These are phyloP conservation scores for Parazoanthus atlanticus DNA, from an alignment of 92 coral and sea anemone species.

Conservation along the genomic window DNA sequence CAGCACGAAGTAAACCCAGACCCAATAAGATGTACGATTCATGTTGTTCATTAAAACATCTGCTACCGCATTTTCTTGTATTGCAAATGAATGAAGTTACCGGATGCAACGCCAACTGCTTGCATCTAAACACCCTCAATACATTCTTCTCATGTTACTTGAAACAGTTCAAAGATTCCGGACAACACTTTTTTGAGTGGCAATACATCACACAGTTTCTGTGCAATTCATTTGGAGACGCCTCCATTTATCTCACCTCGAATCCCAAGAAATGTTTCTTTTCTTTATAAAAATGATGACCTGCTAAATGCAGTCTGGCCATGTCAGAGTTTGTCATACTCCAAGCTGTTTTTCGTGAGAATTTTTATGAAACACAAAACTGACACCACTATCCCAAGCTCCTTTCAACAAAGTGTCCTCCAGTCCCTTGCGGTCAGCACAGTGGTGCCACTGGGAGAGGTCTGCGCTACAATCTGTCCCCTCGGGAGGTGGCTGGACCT, in stretches of 20 bases:
- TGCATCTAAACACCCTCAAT: no score
- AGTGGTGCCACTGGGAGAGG: constrained; percentile 94
- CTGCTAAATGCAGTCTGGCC: not conserved
- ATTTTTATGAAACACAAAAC: constrained; percentile 93
- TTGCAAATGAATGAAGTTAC: no score
- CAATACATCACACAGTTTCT: no score
- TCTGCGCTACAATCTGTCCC: constrained; percentile 80
- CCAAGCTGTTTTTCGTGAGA: constrained; percentile 95
- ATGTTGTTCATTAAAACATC: no score
- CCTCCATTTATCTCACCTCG: no score
- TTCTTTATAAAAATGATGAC: not conserved
- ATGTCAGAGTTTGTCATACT: constrained; percentile 15
- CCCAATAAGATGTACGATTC: not conserved
- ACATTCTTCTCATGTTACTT: no score
- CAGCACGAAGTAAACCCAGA: not conserved
- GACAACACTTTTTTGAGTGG: not conserved
- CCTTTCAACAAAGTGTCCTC: constrained; percentile 87
- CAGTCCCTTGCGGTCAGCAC: constrained; percentile 83
- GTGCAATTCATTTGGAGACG: no score
- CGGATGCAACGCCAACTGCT: no score
- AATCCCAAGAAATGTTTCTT: not conserved
- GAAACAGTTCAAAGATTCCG: not conserved
- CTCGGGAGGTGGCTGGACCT: constrained; percentile 88
- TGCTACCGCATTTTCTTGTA: no score
- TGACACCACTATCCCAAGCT: constrained; percentile 91